Percentiles rank a stretch among this genome's conserved stretches.
phyloP scores from a whole-genome alignment of 2,888 invertebrate genomes.

The Limulus polyphemus region DNA sequence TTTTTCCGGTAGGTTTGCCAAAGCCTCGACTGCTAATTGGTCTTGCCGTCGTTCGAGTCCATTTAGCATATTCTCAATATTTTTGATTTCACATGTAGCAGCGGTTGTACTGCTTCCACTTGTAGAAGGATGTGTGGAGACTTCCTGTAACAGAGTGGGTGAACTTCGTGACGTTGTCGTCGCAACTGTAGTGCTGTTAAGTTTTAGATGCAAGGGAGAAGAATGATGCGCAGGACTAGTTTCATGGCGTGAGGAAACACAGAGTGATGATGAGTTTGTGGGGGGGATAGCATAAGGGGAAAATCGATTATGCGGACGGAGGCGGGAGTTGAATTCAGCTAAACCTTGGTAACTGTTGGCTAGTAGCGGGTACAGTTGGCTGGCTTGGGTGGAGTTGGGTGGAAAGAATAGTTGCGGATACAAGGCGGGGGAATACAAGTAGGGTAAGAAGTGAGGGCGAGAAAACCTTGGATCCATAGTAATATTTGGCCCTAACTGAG shows the following conservation, averaged over 20 bases:
- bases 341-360: conserved; percentile 54
- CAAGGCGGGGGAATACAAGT: conserved; percentile 78
- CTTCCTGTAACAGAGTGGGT: conserved; percentile 3
- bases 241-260: conserved; percentile 4
- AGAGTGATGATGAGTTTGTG: conserved; percentile 10
- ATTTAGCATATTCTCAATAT: conserved; percentile 27
- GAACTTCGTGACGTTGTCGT: background rate
- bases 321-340: conserved; percentile 38
- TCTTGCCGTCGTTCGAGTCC: conserved; percentile 24
- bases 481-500: conserved; percentile 54
- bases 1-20: conserved; percentile 20
- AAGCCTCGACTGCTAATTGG: conserved; percentile 21
- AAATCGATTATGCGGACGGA: conserved; percentile 55
- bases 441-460: conserved; percentile 65
- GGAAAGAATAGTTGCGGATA: conserved; percentile 42
- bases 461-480: conserved; percentile 78
- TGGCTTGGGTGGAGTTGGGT: conserved; percentile 50
- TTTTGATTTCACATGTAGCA: conserved; percentile 22
- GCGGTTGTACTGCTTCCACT: conserved; percentile 11
- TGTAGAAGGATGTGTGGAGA: conserved; percentile 17
- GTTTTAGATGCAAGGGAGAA: conserved; percentile 12
- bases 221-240: background rate
- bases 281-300: conserved; percentile 65
- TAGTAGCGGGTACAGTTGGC: conserved; percentile 77
- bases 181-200: conserved; percentile 7